Evolutionary conservation across 2,888 invertebrate species (phyloP), one percentile per base, ranked within the genome.

Genomic region (Cataglyphis rosenhaueri): DNA sequence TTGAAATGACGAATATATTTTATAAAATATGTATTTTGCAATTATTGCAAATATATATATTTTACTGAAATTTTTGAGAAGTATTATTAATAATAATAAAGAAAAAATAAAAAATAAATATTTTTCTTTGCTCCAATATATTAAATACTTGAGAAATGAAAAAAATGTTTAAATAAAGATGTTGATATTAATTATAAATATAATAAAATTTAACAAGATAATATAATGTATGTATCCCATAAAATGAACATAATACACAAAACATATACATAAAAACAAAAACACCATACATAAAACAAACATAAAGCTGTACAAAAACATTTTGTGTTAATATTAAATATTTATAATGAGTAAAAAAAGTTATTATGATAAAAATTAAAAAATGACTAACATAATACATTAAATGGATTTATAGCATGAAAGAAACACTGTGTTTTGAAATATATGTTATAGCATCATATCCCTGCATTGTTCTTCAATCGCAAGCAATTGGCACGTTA

Each of bases 401-500:
- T 6, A 61, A 62, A 64, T 84, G 75, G 48, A 84, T 70, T 81
- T 61, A 41, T n/a, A 32, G 29, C 71, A 52, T 66, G 55, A 86
- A 44, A 59, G 1, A 82, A 55, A 82, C 44, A 71, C 75, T 57
- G 76, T 81, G 52, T 76, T 65, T 55, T 35, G 21, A 81, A 70
- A 82, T 85, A 85, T 32, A 41, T 76, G 48, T 78, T 79, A 52
- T 52, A 84, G 74, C 83, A 82, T 55, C 82, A 64, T 83, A 83
- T 65, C 83, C 86, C 85, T 76, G 84, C 82, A 71, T 71, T 79
- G 71, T 71, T 88, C 86, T 84, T 90, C 84, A 84, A 82, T 87
- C 81, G 85, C 87, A 92, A 92, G 92, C 92, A 89, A 87, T 89
- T 89, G 85, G 85, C 89, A 93, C 93, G 93, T 92, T 92, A 88